These are phyloP conservation scores for Orthonyx spaldingii DNA, from an alignment of 2,113 vertebrate genomes.

Conservation along the genomic window DNA sequence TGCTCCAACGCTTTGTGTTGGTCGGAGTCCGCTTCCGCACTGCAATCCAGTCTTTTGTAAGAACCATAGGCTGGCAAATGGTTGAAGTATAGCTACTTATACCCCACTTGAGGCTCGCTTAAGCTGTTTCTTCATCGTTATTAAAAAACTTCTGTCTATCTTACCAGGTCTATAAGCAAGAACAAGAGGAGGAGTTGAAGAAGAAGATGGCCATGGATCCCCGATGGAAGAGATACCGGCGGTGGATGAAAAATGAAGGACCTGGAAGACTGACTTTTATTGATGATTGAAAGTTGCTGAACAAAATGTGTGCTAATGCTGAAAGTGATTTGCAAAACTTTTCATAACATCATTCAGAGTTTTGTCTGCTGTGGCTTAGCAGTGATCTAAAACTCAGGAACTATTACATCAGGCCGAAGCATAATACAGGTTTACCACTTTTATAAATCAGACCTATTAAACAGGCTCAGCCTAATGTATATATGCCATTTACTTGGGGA, in stretches of 20 bases:
- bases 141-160: not conserved
- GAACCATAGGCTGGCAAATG: not conserved
- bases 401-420: conserved; percentile 61
- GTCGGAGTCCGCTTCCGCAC: not conserved
- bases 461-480: conserved; percentile 34
- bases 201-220: conserved; percentile 91
- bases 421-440: conserved; percentile 60
- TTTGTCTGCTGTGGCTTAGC: conserved; percentile 49
- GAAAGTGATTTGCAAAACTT: not conserved
- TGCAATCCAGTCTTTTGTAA: not conserved
- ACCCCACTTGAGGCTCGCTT: not conserved
- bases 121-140: not conserved
- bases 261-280: conserved; percentile 89
- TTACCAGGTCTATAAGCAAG: conserved; percentile 81
- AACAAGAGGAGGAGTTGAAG: conserved; percentile 95
- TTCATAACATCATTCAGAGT: conserved; percentile 54
- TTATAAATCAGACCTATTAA: conserved; percentile 43
- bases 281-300: conserved; percentile 79
- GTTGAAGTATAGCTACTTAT: not conserved
- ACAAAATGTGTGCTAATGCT: not conserved
- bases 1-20: not conserved
- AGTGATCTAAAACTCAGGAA: conserved; percentile 67
- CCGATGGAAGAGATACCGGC: conserved; percentile 93
- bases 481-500: conserved; percentile 59
- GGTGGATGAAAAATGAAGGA: conserved; percentile 97